Conservation (phyloP, 2,797 vertebrate genomes). For the Cynopterus sphinx region DNA sequence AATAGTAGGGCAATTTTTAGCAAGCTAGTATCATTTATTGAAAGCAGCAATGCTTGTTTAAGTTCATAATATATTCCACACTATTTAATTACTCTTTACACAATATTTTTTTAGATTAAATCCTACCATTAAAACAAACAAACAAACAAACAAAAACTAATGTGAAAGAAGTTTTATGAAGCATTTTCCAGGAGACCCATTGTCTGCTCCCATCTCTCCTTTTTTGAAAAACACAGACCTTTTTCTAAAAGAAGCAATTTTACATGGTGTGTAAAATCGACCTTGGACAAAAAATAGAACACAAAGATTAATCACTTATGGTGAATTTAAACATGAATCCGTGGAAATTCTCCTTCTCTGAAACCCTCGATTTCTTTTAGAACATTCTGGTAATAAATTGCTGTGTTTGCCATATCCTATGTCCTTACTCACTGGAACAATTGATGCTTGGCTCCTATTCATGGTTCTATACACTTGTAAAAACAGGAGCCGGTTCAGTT, state of each 20-base stretch:
- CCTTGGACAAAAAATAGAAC: constrained; percentile 67
- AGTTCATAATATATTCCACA: neutral
- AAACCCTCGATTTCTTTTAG: constrained; percentile 79
- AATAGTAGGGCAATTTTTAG: neutral
- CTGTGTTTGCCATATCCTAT: constrained; percentile 82
- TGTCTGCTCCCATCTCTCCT: neutral
- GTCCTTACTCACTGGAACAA: constrained; percentile 83
- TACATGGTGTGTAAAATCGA: constrained; percentile 70
- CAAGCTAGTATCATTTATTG: neutral
- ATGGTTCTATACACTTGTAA: constrained; percentile 77
- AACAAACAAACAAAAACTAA: constrained; percentile 48
- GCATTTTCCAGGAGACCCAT: constrained; percentile 47
- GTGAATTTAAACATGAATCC: constrained; percentile 85
- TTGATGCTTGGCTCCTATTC: constrained; percentile 82
- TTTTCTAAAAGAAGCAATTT: constrained; percentile 74
- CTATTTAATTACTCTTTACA: neutral
- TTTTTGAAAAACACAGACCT: constrained; percentile 33
- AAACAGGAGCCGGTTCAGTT: constrained; percentile 79
- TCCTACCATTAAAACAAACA: constrained; percentile 52
- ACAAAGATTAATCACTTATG: constrained; percentile 84
- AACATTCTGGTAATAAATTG: constrained; percentile 83
- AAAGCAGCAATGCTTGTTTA: neutral
- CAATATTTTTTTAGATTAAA: constrained; percentile 8
- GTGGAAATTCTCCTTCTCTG: constrained; percentile 84
- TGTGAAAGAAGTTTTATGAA: constrained; percentile 50